phyloP scores from a whole-genome alignment of 2,113 vertebrate genomes.

The Actinemys pallida region DNA sequence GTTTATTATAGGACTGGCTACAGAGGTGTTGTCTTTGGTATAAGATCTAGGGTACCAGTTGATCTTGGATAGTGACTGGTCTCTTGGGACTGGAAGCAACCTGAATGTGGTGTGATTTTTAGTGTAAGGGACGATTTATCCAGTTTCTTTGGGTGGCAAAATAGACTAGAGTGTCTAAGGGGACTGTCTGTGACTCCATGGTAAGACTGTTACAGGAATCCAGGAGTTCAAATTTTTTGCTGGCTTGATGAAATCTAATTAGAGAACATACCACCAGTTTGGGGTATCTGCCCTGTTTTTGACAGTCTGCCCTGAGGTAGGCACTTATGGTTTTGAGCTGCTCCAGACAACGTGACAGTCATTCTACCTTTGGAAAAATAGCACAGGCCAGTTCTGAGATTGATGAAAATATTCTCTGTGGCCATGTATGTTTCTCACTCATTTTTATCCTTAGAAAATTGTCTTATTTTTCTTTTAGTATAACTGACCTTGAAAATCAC shows the following conservation, averaged over 20 bases:
- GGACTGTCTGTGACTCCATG: background rate
- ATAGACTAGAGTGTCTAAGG: background rate
- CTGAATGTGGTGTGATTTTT: background rate
- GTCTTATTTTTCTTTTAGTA: slow-evolving; percentile 1
- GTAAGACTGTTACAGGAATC: background rate
- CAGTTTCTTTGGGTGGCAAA: background rate
- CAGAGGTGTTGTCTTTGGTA: background rate
- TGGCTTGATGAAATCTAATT: background rate
- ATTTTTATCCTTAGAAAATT: background rate
- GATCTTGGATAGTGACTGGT: background rate
- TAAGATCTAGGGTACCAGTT: background rate
- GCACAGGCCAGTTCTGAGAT: background rate
- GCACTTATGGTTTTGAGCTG: background rate
- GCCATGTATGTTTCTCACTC: background rate
- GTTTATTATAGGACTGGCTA: background rate
- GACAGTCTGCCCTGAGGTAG: background rate
- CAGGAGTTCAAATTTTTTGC: background rate
- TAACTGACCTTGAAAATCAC: background rate
- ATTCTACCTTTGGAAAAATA: background rate
- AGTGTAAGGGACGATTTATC: background rate
- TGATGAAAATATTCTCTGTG: background rate
- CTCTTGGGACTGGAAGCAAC: background rate
- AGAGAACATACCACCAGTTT: background rate
- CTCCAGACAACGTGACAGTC: background rate
- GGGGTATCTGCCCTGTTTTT: background rate